Percentiles rank a stretch among this genome's conserved stretches.
Conservation (phyloP, 2,113 vertebrate genomes). For the Pedionomus torquatus region DNA sequence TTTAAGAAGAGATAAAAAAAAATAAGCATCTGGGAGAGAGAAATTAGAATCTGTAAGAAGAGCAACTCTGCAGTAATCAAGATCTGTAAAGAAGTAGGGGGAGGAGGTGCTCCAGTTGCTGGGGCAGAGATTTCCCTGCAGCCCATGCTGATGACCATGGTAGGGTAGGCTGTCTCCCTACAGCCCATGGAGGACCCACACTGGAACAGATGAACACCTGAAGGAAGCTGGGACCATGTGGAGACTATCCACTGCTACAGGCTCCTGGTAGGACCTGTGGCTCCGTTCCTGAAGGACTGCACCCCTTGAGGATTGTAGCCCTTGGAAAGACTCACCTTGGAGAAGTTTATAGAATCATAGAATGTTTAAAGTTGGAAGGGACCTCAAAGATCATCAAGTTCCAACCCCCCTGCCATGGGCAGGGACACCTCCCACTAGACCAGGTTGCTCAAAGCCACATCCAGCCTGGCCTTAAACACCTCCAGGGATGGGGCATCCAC, state of each 20-base stretch:
- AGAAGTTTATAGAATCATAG: no score
- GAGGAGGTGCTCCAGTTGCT: not conserved
- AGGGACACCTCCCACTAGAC: no score
- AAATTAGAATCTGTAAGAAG: not conserved
- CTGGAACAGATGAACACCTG: not conserved
- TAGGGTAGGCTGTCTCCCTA: not conserved
- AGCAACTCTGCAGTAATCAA: not conserved
- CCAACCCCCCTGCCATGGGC: no score
- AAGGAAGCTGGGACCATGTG: not conserved
- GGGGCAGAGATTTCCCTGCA: not conserved
- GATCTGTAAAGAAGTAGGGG: not conserved
- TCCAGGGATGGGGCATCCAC: no score
- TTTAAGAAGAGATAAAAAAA: not conserved
- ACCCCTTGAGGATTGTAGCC: not conserved
- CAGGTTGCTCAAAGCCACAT: no score
- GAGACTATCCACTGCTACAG: rapidly evolving
- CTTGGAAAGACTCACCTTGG: not conserved
- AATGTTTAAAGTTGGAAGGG: no score
- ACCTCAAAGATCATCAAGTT: no score
- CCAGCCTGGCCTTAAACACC: no score
- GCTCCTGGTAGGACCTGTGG: not conserved
- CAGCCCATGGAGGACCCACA: not conserved
- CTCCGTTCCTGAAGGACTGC: not conserved
- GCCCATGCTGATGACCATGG: rapidly evolving
- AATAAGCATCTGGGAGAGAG: not conserved